phyloP scores from a whole-genome alignment of 2,797 vertebrate species.

The Denticeps clupeoides region DNA sequence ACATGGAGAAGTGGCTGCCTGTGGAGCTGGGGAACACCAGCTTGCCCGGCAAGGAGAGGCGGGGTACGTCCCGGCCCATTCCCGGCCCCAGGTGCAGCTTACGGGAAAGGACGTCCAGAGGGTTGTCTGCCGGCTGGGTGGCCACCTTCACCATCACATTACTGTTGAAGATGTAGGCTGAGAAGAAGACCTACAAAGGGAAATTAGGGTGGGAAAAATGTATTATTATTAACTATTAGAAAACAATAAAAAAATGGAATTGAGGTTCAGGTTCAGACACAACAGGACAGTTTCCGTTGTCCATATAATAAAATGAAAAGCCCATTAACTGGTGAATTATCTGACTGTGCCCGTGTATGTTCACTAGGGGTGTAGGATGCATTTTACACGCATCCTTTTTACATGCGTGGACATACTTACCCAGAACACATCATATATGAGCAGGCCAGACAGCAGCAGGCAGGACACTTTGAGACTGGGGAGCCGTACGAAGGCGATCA shows the following conservation, averaged over 20 bases:
- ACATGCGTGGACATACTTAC: conserved; percentile 58
- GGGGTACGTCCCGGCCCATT: conserved; percentile 88
- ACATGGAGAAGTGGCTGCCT: conserved; percentile 97
- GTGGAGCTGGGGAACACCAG: conserved; percentile 97
- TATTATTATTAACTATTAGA: background rate
- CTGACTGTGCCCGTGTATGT: too few relatives aligned
- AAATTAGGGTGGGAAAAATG: background rate
- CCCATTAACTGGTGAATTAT: too few relatives aligned
- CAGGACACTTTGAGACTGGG: conserved; percentile 99
- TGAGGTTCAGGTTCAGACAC: too few relatives aligned
- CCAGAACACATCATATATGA: conserved; percentile 99
- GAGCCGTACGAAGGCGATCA: conserved; percentile 97
- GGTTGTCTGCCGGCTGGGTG: conserved; percentile 96
- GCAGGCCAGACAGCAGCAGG: conserved; percentile 90
- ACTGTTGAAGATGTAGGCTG: conserved; percentile 98
- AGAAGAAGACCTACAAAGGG: conserved; percentile 84
- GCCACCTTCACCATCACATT: conserved; percentile 99
- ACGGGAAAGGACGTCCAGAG: conserved; percentile 89
- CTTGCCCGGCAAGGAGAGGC: conserved; percentile 92
- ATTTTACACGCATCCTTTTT: too few relatives aligned
- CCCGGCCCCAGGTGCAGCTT: conserved; percentile 93
- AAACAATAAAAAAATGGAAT: too few relatives aligned
- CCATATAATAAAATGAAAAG: too few relatives aligned
- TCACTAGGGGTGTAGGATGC: too few relatives aligned
- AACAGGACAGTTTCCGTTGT: too few relatives aligned